These are phyloP conservation scores for Sphecodes monilicornis DNA, from an alignment of 2,888 invertebrate species.

Conservation along the genomic window DNA sequence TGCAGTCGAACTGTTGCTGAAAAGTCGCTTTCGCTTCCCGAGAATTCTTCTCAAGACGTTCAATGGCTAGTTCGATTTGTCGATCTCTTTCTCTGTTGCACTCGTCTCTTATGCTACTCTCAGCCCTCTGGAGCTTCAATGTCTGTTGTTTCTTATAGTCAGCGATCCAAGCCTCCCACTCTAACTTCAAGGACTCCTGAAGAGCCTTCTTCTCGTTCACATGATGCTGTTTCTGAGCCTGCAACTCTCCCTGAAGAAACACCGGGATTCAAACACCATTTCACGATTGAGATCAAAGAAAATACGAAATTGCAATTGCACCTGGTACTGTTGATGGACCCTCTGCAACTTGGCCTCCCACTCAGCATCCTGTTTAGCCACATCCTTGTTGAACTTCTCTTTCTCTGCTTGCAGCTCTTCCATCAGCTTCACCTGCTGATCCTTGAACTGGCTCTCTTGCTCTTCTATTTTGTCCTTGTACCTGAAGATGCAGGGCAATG, in stretches of 20 bases:
- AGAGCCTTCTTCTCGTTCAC: slow-evolving; percentile 86
- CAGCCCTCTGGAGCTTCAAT: slow-evolving; percentile 87
- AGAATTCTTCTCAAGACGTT: slow-evolving; percentile 89
- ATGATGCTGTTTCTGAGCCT: slow-evolving; percentile 73
- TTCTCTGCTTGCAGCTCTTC: slow-evolving; percentile 76
- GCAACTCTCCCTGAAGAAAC: slow-evolving; percentile 72
- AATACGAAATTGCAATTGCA: slow-evolving; percentile 31
- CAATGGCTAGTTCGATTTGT: slow-evolving; percentile 91
- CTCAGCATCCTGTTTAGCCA: slow-evolving; percentile 71
- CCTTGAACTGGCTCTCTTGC: slow-evolving; percentile 74
- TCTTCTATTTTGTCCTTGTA: slow-evolving; percentile 79
- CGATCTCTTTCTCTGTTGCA: slow-evolving; percentile 91
- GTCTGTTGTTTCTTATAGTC: slow-evolving; percentile 88
- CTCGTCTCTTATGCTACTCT: slow-evolving; percentile 89
- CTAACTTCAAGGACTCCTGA: slow-evolving; percentile 87
- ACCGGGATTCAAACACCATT: not conserved
- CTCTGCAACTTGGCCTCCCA: slow-evolving; percentile 71
- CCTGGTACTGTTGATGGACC: slow-evolving; percentile 71
- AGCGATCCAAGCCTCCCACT: slow-evolving; percentile 88
- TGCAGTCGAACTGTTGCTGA: slow-evolving; percentile 87
- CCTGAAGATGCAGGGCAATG: slow-evolving; percentile 49
- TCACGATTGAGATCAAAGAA: not conserved
- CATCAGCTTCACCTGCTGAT: slow-evolving; percentile 72
- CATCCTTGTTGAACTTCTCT: slow-evolving; percentile 72
- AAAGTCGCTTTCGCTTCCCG: slow-evolving; percentile 85